Evolutionary conservation across 1,140 invertebrate genomes (phyloP).

Genomic region (Drosophila gunungcola): DNA sequence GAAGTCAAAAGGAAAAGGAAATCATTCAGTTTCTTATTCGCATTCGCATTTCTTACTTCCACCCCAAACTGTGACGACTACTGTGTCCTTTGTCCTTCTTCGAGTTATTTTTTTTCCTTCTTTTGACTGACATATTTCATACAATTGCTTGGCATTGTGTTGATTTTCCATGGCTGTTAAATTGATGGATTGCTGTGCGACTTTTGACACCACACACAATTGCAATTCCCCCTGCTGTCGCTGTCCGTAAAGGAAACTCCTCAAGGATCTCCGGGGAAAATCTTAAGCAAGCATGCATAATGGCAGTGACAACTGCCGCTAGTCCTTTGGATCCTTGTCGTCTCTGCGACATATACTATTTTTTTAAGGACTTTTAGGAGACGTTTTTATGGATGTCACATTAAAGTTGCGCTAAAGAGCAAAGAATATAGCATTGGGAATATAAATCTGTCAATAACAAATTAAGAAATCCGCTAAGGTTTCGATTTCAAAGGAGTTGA

Average conservation of each 20-base stretch:
- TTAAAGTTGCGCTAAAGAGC: conserved; percentile 33
- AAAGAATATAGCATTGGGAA: conserved; percentile 20
- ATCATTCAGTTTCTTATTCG: conserved; percentile 46
- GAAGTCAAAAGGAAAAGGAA: conserved; percentile 56
- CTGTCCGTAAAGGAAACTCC: conserved; percentile 16
- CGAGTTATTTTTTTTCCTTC: conserved; percentile 31
- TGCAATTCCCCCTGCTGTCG: conserved; percentile 45
- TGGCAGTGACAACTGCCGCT: conserved; percentile 33
- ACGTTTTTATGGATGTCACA: conserved; percentile 43
- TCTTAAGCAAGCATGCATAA: conserved; percentile 61
- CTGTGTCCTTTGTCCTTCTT: conserved; percentile 57
- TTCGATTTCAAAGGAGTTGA: neutral
- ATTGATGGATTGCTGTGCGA: conserved; percentile 81
- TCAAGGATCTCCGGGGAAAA: conserved; percentile 41
- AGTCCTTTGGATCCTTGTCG: conserved; percentile 30
- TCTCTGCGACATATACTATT: conserved; percentile 41
- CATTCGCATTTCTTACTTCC: conserved; percentile 39
- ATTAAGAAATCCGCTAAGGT: conserved; percentile 1
- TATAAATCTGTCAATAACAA: conserved; percentile 33
- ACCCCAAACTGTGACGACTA: conserved; percentile 52
- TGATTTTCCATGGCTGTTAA: conserved; percentile 76
- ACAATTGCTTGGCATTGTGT: conserved; percentile 68
- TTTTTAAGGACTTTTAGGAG: conserved; percentile 30
- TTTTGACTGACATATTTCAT: conserved; percentile 60
- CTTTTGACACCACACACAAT: conserved; percentile 74